These are phyloP conservation scores for Sminthopsis crassicaudata DNA, from an alignment of 2,113 vertebrate genomes.

Conservation along the genomic window DNA sequence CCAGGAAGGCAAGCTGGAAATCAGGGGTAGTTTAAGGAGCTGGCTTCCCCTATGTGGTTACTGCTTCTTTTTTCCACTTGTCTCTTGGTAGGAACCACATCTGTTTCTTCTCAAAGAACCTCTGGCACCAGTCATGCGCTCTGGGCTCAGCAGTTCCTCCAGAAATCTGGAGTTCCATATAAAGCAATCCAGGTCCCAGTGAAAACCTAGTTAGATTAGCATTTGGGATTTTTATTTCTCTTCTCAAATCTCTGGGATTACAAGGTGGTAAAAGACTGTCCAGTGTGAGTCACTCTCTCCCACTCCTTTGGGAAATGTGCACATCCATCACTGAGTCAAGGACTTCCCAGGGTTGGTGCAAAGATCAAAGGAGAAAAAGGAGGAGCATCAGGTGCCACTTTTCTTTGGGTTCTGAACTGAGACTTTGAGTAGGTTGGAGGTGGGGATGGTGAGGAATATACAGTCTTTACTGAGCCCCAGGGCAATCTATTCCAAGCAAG, in stretches of 20 bases:
- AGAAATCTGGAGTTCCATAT: neutral
- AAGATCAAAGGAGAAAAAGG: neutral
- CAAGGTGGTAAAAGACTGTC: neutral
- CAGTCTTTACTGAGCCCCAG: neutral
- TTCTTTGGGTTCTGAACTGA: too few species aligned
- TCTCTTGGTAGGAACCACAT: neutral
- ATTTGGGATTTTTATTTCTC: neutral
- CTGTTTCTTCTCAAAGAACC: neutral
- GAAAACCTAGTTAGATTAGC: neutral
- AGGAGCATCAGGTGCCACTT: neutral
- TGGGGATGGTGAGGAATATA: neutral
- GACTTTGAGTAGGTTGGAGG: neutral
- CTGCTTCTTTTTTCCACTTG: neutral
- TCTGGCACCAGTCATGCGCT: neutral
- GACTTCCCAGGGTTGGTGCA: neutral
- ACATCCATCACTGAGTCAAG: neutral
- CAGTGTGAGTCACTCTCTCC: neutral
- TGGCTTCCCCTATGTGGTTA: neutral
- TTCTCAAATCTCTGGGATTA: too few species aligned
- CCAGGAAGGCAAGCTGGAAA: neutral
- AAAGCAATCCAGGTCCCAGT: neutral
- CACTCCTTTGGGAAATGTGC: neutral
- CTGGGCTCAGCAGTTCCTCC: neutral
- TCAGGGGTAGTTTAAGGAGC: neutral
- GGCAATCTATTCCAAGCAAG: neutral